These are phyloP conservation scores for Lydus trimaculatus DNA, from an alignment of 2,888 invertebrate genomes.

Conservation along the genomic window DNA sequence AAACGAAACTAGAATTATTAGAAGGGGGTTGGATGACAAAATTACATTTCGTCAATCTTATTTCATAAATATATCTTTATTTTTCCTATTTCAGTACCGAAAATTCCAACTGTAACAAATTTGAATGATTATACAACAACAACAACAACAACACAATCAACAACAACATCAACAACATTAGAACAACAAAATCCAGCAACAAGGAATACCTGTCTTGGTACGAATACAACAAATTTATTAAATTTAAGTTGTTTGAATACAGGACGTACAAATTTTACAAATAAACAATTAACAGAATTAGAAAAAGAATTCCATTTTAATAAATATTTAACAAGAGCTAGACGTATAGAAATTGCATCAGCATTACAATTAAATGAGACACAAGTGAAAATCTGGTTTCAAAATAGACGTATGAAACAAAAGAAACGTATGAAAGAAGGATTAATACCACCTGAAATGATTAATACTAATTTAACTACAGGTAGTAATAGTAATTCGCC, in stretches of 20 bases:
- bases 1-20: neutral
- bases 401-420: slow-evolving; percentile 98
- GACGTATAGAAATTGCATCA: slow-evolving; percentile 97
- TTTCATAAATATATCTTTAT: neutral
- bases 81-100: slow-evolving; percentile 67
- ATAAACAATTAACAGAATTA: slow-evolving; percentile 98
- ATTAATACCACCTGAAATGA: slow-evolving; percentile 67
- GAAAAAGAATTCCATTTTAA: slow-evolving; percentile 99
- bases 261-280: slow-evolving; percentile 98
- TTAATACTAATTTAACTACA: slow-evolving; percentile 47
- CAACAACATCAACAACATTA: slow-evolving; percentile 45
- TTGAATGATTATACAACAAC: slow-evolving; percentile 50
- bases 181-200: slow-evolving; percentile 64
- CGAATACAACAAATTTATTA: slow-evolving; percentile 58
- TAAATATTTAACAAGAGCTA: slow-evolving; percentile 95
- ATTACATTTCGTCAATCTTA: neutral
- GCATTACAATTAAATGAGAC: slow-evolving; percentile 96
- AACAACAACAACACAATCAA: slow-evolving; percentile 56
- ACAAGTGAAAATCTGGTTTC: slow-evolving; percentile 98
- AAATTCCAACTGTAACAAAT: slow-evolving; percentile 63
- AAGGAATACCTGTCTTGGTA: slow-evolving; percentile 57
- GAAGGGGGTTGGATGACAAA: neutral
- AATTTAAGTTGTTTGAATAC: slow-evolving; percentile 71
- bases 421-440: slow-evolving; percentile 97
- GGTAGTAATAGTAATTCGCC: slow-evolving; percentile 61